These are phyloP conservation scores for Hystrix cristata DNA, from an alignment of 2,113 vertebrate genomes.

Conservation along the genomic window DNA sequence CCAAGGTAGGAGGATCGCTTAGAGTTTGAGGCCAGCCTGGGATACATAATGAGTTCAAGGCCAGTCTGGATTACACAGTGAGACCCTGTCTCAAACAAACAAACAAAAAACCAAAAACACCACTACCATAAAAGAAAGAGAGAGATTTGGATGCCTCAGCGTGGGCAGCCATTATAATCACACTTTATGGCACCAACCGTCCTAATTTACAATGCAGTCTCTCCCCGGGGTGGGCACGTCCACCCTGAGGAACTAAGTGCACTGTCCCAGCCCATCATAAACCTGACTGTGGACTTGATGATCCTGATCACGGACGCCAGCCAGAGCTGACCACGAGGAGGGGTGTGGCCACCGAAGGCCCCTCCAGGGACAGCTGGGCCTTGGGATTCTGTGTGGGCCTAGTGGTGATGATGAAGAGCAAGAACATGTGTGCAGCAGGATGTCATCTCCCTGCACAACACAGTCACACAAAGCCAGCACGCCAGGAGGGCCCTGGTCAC, in stretches of 20 bases:
- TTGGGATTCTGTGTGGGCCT: neutral
- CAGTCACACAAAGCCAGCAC: neutral
- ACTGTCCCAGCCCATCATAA: too few relatives aligned
- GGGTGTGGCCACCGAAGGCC: neutral
- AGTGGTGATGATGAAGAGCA: too few relatives aligned
- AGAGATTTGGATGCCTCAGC: neutral
- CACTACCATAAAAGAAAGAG: neutral
- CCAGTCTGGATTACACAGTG: neutral
- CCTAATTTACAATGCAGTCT: neutral
- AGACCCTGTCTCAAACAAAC: neutral
- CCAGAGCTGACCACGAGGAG: neutral
- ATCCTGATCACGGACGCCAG: neutral
- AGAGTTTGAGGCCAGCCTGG: too few relatives aligned
- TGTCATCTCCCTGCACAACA: neutral
- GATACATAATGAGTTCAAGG: neutral
- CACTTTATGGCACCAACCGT: neutral
- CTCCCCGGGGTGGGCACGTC: neutral
- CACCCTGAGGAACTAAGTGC: neutral
- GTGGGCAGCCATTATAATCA: neutral
- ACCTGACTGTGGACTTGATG: accelerated
- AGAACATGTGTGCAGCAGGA: neutral
- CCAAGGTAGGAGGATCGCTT: neutral
- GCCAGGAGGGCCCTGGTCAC: too few relatives aligned
- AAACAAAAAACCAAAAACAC: neutral
- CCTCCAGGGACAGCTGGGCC: neutral